phyloP scores from a whole-genome alignment of 2,113 vertebrate genomes.

The Grammomys dolichurus region DNA sequence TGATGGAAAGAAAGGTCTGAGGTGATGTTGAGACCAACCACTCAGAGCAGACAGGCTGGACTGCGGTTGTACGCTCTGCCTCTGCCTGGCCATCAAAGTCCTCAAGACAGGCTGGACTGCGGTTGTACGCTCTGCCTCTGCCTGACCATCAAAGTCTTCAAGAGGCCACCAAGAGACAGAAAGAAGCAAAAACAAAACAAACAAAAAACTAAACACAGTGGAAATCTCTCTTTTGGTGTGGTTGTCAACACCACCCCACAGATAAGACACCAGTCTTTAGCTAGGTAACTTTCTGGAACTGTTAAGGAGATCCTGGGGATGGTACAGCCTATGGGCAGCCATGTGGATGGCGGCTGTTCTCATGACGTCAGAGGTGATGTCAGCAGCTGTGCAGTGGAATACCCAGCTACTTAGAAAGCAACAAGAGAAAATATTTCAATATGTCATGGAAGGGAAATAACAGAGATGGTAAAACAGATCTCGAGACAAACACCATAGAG shows the following conservation, averaged over 20 bases:
- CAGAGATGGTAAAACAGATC: slow-evolving; percentile 34
- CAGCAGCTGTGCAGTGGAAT: not conserved
- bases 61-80: not conserved
- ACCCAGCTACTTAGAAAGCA: not conserved
- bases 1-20: not conserved
- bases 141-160: not conserved
- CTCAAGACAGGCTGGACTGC: not conserved
- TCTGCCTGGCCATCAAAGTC: not conserved
- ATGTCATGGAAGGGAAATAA: not conserved
- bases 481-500: not conserved
- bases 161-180: not conserved
- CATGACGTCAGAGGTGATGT: not conserved
- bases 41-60: not conserved
- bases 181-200: not conserved
- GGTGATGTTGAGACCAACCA: not conserved
- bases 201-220: not conserved
- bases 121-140: not conserved
- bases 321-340: not conserved
- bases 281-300: not conserved
- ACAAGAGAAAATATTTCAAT: not conserved
- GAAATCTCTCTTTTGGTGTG: not conserved
- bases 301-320: not conserved
- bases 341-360: not conserved
- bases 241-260: not conserved
- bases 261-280: not conserved